Evolutionary conservation across 2,113 vertebrate species (phyloP).

Genomic region (Sciurus niger): DNA sequence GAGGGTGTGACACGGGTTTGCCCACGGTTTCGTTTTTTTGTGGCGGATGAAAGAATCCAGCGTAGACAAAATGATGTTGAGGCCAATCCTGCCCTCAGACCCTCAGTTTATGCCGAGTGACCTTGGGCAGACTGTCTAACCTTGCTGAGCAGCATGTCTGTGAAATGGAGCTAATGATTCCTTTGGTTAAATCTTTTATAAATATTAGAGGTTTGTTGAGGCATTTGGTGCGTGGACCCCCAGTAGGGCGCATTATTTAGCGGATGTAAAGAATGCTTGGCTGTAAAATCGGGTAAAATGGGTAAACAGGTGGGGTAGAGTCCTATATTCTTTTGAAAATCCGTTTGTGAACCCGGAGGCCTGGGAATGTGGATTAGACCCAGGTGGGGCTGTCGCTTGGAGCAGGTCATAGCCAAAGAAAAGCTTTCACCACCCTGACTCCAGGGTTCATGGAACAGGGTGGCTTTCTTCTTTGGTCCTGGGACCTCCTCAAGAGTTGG

Average conservation of each 20-base stretch:
- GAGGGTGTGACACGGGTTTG: background rate
- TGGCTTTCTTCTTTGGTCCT: background rate
- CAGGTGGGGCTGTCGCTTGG: accelerated
- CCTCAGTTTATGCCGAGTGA: background rate
- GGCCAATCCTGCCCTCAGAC: background rate
- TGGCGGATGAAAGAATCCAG: background rate
- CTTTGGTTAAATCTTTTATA: conserved; percentile 64
- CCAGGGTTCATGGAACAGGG: background rate
- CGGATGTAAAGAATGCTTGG: background rate
- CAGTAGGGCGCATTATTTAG: background rate
- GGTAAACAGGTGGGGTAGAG: background rate
- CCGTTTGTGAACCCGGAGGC: background rate
- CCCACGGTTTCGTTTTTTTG: background rate
- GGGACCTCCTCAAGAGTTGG: background rate
- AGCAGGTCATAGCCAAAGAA: background rate
- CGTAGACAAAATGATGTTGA: background rate
- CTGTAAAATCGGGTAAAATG: background rate
- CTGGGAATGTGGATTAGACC: background rate
- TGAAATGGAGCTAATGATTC: conserved; percentile 64
- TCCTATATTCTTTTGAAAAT: conserved; percentile 35
- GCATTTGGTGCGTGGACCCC: background rate
- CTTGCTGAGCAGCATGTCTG: background rate
- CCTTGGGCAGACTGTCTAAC: background rate
- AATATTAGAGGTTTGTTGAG: conserved; percentile 64
- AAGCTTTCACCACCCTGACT: background rate